Conservation (phyloP, 2,888 invertebrate genomes). For the Stictocephala bisonia region DNA sequence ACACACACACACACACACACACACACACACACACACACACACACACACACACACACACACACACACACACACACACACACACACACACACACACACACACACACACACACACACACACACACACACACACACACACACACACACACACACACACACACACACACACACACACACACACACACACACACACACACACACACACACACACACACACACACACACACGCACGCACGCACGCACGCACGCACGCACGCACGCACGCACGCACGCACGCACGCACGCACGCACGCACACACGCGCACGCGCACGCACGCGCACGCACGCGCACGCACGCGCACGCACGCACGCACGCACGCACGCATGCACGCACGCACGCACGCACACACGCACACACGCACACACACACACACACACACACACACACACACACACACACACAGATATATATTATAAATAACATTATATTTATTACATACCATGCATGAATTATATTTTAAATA, state of each 20-base stretch:
- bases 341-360: neutral
- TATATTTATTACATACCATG: no score
- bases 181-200: neutral
- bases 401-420: slow-evolving; percentile 13
- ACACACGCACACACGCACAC: slow-evolving; percentile 3
- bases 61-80: slow-evolving; percentile 13
- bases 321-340: neutral
- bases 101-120: no score
- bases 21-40: slow-evolving; percentile 13
- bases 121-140: no score
- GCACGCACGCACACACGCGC: neutral
- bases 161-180: slow-evolving; percentile 9
- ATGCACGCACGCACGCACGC: neutral
- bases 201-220: slow-evolving; percentile 13
- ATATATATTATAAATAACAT: no score
- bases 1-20: slow-evolving; percentile 6
- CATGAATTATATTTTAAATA: no score
- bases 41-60: slow-evolving; percentile 13
- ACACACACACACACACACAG: slow-evolving; percentile 5
- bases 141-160: no score
- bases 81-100: slow-evolving; percentile 13
- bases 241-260: neutral
- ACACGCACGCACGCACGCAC: slow-evolving; percentile 1
- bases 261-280: neutral
- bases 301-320: neutral